phyloP scores from a whole-genome alignment of 2,113 vertebrate genomes.

The Accipiter cooperii region DNA sequence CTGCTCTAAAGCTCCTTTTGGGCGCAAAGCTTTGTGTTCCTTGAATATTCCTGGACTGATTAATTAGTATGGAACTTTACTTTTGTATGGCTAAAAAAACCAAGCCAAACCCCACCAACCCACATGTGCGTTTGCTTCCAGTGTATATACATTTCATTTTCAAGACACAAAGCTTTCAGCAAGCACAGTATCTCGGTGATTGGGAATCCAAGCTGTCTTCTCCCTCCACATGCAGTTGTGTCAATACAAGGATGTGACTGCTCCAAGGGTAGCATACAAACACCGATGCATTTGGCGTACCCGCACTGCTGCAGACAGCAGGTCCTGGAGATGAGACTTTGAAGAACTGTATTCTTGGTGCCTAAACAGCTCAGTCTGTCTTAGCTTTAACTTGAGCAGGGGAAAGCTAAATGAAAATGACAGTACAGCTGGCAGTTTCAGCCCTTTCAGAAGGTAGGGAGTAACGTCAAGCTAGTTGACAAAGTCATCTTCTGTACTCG shows the following conservation, averaged over 20 bases:
- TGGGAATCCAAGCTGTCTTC: neutral
- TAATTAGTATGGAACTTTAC: neutral
- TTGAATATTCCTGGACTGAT: neutral
- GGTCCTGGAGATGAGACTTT: neutral
- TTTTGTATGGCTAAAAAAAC: neutral
- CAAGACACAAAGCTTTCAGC: neutral
- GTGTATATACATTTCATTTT: neutral
- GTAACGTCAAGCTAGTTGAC: neutral
- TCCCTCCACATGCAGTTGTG: neutral
- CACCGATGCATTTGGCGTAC: rapidly evolving
- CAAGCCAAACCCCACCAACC: neutral
- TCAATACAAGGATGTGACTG: neutral
- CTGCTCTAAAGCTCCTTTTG: neutral
- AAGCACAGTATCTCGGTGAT: rapidly evolving
- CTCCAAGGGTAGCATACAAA: neutral
- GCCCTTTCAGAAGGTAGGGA: neutral
- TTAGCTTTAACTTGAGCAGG: neutral
- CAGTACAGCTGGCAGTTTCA: neutral
- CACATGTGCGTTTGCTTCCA: neutral
- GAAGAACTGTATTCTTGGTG: neutral
- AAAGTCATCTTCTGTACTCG: neutral
- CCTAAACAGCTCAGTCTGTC: neutral
- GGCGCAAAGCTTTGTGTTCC: neutral
- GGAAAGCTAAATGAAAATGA: no score
- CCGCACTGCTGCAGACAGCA: neutral